Conservation (phyloP, 2,888 invertebrate genomes). For the Torymus texanus region DNA sequence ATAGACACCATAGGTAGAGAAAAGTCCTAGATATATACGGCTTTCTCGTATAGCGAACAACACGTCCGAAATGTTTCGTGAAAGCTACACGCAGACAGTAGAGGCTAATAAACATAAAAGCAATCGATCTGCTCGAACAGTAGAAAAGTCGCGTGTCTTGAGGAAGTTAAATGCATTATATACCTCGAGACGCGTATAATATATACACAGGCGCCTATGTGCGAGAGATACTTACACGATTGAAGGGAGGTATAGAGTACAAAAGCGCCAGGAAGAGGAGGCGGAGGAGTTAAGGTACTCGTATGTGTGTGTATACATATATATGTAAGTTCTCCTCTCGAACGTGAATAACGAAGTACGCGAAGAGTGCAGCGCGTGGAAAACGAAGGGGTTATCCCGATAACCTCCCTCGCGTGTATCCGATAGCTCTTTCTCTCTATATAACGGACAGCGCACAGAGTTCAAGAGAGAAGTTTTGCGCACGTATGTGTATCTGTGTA, state of each 20-base stretch:
- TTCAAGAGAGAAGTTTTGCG: too few relatives aligned
- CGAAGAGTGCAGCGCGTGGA: background rate
- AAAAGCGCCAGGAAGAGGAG: slow-evolving; percentile 15
- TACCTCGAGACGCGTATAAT: background rate
- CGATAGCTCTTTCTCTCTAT: slow-evolving; percentile 28
- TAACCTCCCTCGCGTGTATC: slow-evolving; percentile 45
- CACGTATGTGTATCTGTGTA: background rate
- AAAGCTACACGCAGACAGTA: background rate
- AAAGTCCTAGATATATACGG: too few relatives aligned
- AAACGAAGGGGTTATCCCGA: slow-evolving; percentile 44
- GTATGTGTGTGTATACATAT: too few relatives aligned
- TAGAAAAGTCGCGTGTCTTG: slow-evolving; percentile 43
- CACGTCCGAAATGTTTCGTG: slow-evolving; percentile 1
- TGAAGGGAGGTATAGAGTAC: too few relatives aligned
- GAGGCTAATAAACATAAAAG: slow-evolving; percentile 34
- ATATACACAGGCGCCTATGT: too few relatives aligned
- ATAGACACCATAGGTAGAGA: too few relatives aligned
- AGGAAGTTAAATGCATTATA: slow-evolving; percentile 22
- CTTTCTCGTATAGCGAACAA: too few relatives aligned
- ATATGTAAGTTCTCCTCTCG: background rate
- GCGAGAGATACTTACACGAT: too few relatives aligned
- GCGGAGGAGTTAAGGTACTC: background rate
- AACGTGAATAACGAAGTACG: slow-evolving; percentile 30
- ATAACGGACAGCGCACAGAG: too few relatives aligned
- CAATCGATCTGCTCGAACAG: slow-evolving; percentile 27